phyloP scores from a whole-genome alignment of 2,113 vertebrate species.

The Mola mola region DNA sequence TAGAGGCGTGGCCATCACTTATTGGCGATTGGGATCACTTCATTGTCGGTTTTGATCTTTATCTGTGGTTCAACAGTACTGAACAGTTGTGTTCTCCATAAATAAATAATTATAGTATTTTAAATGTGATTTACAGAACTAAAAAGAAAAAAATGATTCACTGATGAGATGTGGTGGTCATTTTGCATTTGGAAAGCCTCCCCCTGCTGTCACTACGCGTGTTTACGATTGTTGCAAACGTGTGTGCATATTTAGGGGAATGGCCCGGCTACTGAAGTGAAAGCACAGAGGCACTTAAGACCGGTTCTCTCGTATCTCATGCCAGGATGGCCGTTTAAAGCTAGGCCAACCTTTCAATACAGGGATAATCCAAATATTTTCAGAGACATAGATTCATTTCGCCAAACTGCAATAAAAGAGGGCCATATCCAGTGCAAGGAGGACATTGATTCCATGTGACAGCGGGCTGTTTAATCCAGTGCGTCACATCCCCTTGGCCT shows the following conservation, averaged over 20 bases:
- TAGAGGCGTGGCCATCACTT: no score
- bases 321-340: slow-evolving; percentile 68
- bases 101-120: not conserved
- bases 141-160: no score
- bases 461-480: slow-evolving; percentile 75
- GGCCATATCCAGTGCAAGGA: slow-evolving; percentile 59
- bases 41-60: no score
- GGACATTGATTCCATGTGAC: slow-evolving; percentile 76
- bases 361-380: slow-evolving; percentile 65
- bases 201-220: no score
- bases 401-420: slow-evolving; percentile 64
- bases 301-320: slow-evolving; percentile 64
- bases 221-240: no score
- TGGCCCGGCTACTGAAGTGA: slow-evolving; percentile 35
- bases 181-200: no score
- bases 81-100: no score
- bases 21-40: no score
- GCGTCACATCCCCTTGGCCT: slow-evolving; percentile 62
- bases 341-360: slow-evolving; percentile 66
- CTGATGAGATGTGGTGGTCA: no score
- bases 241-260: slow-evolving; percentile 28
- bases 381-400: slow-evolving; percentile 66
- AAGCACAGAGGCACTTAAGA: slow-evolving; percentile 63
- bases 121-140: no score
- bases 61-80: no score